Evolutionary conservation across 2,888 invertebrate species (phyloP).

Genomic region (Phyllotreta cruciferae): DNA sequence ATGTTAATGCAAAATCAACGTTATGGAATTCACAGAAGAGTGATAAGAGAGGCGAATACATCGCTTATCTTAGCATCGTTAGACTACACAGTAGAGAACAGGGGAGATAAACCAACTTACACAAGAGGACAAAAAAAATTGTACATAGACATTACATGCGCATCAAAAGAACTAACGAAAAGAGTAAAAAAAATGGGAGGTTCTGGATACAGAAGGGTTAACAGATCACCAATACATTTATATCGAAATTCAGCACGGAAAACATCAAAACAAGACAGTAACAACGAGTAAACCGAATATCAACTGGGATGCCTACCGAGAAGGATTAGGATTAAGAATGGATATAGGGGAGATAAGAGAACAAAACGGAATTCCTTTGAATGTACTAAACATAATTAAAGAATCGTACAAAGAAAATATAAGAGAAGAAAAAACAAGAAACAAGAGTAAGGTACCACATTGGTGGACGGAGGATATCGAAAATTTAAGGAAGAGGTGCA

Average conservation of each 20-base stretch:
- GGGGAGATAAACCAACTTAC: constrained; percentile 20
- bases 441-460: neutral
- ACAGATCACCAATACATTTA: constrained; percentile 17
- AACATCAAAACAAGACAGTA: neutral
- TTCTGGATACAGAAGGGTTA: constrained; percentile 13
- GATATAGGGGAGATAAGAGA: neutral
- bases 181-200: constrained; percentile 19
- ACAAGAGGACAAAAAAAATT: constrained; percentile 5
- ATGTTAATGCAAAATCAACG: constrained; percentile 25
- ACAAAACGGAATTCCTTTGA: neutral
- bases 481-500: neutral
- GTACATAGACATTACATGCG: constrained; percentile 15
- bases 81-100: constrained; percentile 10
- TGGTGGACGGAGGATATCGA: constrained; percentile 6
- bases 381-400: neutral
- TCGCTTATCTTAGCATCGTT: constrained; percentile 10
- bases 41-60: constrained; percentile 18
- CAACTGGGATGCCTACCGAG: neutral
- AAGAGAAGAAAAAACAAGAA: neutral
- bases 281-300: neutral
- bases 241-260: constrained; percentile 8
- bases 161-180: constrained; percentile 12
- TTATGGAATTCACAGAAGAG: constrained; percentile 18
- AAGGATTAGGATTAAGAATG: neutral
- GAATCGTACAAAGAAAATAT: too few species aligned